Percentiles rank a stretch among this genome's conserved stretches.
These are phyloP conservation scores for Hippoglossus stenolepis DNA, from an alignment of 2,113 vertebrate species.

Conservation along the genomic window DNA sequence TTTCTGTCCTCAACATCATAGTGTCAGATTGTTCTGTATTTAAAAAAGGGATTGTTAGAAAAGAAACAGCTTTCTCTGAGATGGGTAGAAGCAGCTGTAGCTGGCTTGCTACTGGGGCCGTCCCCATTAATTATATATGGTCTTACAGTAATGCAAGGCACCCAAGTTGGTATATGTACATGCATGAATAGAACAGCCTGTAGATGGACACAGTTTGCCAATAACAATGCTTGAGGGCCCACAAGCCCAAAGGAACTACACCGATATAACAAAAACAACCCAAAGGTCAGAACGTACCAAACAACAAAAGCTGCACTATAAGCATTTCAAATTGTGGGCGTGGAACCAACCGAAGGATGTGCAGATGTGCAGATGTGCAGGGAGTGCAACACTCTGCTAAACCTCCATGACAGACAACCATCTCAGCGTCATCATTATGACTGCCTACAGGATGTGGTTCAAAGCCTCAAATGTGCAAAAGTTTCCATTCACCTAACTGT, in stretches of 20 bases:
- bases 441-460: conserved; percentile 66
- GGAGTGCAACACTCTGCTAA: conserved; percentile 10
- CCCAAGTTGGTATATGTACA: no score
- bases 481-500: conserved; percentile 58
- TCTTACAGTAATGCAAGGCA: no score
- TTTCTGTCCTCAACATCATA: no score
- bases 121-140: no score
- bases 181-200: not conserved
- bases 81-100: no score
- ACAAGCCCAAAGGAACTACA: not conserved
- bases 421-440: not conserved
- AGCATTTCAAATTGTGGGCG: conserved; percentile 1
- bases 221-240: not conserved
- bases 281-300: not conserved
- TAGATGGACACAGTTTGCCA: not conserved
- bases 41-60: no score
- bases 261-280: not conserved
- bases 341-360: conserved; percentile 18
- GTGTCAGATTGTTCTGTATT: no score
- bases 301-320: not conserved
- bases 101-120: no score
- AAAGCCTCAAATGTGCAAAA: conserved; percentile 38
- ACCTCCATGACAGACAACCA: not conserved
- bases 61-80: no score
- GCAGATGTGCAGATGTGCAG: conserved; percentile 23